Evolutionary conservation across 2,113 vertebrate species (phyloP).

Genomic region (Tautogolabrus adspersus): DNA sequence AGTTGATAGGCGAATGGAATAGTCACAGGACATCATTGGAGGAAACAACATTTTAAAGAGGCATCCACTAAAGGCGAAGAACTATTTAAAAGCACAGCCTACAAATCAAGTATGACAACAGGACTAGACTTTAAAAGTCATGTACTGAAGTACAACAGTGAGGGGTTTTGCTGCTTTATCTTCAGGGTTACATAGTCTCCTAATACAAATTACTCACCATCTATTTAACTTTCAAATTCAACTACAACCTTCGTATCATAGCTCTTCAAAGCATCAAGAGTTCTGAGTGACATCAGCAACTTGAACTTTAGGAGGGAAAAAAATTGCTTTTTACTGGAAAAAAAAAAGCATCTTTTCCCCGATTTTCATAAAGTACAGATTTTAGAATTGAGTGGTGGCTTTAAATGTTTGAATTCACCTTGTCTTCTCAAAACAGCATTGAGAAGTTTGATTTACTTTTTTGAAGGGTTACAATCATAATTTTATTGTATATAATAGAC

Average conservation of each 20-base stretch:
- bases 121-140: no score
- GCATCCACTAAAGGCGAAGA: conserved; percentile 5
- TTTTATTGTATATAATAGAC: no score
- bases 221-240: conserved; percentile 16
- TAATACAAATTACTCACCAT: background rate
- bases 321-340: conserved; percentile 2
- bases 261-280: conserved; percentile 24
- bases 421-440: no score
- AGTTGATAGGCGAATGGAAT: background rate
- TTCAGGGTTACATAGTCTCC: background rate
- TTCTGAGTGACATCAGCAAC: conserved; percentile 3
- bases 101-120: no score
- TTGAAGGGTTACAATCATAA: no score
- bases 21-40: background rate
- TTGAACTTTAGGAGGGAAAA: background rate
- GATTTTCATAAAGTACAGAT: background rate
- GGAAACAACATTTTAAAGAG: background rate
- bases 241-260: conserved; percentile 2
- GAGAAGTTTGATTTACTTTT: no score
- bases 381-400: no score
- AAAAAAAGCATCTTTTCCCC: background rate
- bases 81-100: background rate
- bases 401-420: no score
- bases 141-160: background rate
- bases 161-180: background rate